A percentile compares a stretch with the other conserved stretches of the same genome.
Evolutionary conservation across 2,888 invertebrate genomes (phyloP).

Genomic region (Polymixis flavicincta): DNA sequence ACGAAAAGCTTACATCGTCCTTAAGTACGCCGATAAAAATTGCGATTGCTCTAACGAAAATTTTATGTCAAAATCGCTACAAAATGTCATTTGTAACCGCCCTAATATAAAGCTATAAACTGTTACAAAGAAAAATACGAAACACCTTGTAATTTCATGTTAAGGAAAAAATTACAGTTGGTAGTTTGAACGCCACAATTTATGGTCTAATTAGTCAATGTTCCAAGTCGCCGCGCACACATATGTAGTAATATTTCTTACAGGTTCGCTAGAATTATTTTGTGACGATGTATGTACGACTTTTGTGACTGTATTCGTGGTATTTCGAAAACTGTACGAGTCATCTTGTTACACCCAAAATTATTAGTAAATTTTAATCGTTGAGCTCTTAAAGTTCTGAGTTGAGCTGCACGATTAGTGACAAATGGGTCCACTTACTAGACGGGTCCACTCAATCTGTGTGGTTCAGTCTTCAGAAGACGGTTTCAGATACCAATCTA

Average conservation of each 20-base stretch:
- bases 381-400: no score
- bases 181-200: conserved; percentile 59
- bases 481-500: no score
- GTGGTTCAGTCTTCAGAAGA: no score
- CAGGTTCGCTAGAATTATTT: conserved; percentile 25
- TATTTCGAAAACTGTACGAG: background rate
- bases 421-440: no score
- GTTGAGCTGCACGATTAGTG: no score
- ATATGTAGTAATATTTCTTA: conserved; percentile 46
- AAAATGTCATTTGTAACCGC: background rate
- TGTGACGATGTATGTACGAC: background rate
- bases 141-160: conserved; percentile 52
- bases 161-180: conserved; percentile 53
- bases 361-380: background rate
- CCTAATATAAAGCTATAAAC: conserved; percentile 14
- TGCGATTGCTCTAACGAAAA: background rate
- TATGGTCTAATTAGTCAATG: conserved; percentile 65
- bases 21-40: background rate
- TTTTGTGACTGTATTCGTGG: background rate
- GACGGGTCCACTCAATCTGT: no score
- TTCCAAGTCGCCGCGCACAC: conserved; percentile 48
- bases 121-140: conserved; percentile 52
- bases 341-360: background rate
- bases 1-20: background rate
- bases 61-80: background rate